Conservation (phyloP, 2,888 invertebrate genomes). For the Auanema freiburgensis region DNA sequence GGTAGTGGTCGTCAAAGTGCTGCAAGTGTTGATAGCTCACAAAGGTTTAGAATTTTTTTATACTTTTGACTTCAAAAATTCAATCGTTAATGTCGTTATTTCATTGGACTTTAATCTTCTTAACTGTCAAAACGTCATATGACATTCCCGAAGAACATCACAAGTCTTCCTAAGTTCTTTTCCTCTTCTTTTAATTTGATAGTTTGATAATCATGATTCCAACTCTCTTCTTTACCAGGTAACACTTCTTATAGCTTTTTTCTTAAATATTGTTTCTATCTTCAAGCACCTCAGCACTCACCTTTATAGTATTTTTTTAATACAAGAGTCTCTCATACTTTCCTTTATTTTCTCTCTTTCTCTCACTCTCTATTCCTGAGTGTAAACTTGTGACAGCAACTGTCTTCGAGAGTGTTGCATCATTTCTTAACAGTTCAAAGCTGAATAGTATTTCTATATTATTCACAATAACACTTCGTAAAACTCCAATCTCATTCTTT, state of each 20-base stretch:
- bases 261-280: background rate
- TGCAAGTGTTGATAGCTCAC: conserved; percentile 39
- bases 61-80: too few relatives aligned
- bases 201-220: background rate
- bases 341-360: conserved; percentile 6
- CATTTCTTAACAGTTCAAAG: too few relatives aligned
- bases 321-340: background rate
- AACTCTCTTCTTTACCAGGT: background rate
- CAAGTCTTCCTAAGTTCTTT: conserved; percentile 7
- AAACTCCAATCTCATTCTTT: too few relatives aligned
- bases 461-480: too few relatives aligned
- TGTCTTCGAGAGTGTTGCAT: too few relatives aligned
- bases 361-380: background rate
- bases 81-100: too few relatives aligned
- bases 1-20: conserved; percentile 41
- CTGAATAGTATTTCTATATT: too few relatives aligned
- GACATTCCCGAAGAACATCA: background rate
- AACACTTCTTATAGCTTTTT: conserved; percentile 1
- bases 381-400: too few relatives aligned
- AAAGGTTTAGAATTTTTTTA: conserved; percentile 28
- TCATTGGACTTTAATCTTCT: too few relatives aligned
- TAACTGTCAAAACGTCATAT: background rate
- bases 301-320: conserved; percentile 4
- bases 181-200: conserved; percentile 4
- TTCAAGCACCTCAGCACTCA: background rate